Percentiles rank a stretch among this genome's conserved stretches.
Conservation (phyloP, 2,888 invertebrate species). For the Anarsia innoxiella region DNA sequence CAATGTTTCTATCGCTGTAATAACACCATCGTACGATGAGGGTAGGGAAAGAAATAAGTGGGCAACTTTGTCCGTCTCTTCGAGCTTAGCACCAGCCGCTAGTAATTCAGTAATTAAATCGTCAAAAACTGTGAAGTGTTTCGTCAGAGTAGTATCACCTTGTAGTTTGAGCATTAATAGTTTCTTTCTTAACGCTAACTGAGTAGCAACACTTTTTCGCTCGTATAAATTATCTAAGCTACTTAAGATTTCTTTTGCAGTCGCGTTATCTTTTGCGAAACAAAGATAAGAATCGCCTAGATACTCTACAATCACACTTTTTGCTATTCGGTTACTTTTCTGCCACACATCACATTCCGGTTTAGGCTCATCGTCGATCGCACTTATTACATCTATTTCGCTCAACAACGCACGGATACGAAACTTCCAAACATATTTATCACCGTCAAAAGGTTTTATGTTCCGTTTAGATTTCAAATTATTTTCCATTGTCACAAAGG, state of each 20-base stretch:
- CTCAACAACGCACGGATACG: slow-evolving; percentile 20
- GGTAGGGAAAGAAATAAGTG: slow-evolving; percentile 38
- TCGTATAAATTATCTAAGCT: slow-evolving; percentile 17
- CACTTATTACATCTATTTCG: slow-evolving; percentile 25
- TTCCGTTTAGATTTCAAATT: slow-evolving; percentile 12
- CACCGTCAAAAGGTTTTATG: slow-evolving; percentile 21
- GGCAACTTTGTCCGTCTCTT: slow-evolving; percentile 36
- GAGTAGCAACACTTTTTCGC: slow-evolving; percentile 12
- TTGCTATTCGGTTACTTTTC: slow-evolving; percentile 17
- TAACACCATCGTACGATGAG: slow-evolving; percentile 31
- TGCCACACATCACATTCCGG: slow-evolving; percentile 10
- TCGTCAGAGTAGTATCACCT: slow-evolving; percentile 14
- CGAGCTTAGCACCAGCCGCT: slow-evolving; percentile 33
- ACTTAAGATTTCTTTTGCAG: slow-evolving; percentile 18
- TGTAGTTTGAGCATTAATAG: slow-evolving; percentile 17
- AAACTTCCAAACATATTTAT: slow-evolving; percentile 25
- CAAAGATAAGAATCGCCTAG: slow-evolving; percentile 14
- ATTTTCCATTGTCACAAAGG: not conserved
- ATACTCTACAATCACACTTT: slow-evolving; percentile 21
- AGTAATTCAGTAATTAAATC: slow-evolving; percentile 31
- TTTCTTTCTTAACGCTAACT: slow-evolving; percentile 11
- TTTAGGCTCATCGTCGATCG: slow-evolving; percentile 16
- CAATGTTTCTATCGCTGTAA: too few relatives aligned
- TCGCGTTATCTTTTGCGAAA: slow-evolving; percentile 16
- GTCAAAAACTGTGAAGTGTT: slow-evolving; percentile 32